Conservation (phyloP, 2,113 vertebrate species). For the Xiphophorus hellerii region DNA sequence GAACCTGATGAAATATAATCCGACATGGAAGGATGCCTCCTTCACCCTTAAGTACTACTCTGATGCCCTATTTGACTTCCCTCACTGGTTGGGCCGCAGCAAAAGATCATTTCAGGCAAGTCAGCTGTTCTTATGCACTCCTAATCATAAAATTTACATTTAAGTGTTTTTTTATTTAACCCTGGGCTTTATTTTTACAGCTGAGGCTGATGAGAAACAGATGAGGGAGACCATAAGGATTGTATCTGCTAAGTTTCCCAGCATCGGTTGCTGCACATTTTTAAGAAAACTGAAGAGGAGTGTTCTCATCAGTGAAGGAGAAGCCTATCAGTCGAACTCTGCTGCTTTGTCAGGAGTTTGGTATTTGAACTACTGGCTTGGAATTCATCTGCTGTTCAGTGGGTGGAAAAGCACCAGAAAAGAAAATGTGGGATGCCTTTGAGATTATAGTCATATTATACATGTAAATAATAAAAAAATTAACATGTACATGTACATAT, state of each 20-base stretch:
- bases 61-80: conserved; percentile 75
- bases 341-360: not conserved
- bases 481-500: no score
- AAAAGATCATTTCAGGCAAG: conserved; percentile 60
- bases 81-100: conserved; percentile 75
- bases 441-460: not conserved
- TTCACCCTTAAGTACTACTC: conserved; percentile 75
- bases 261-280: not conserved
- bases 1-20: not conserved
- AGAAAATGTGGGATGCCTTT: not conserved
- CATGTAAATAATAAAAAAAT: not conserved
- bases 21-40: conserved; percentile 54
- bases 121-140: fast-evolving
- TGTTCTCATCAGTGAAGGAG: not conserved
- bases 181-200: conserved; percentile 20
- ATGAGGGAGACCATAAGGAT: not conserved
- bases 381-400: not conserved
- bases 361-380: not conserved
- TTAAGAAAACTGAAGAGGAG: not conserved
- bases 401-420: conserved; percentile 4
- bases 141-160: not conserved
- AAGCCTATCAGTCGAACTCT: not conserved
- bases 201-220: conserved; percentile 36
- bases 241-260: not conserved
- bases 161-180: not conserved